Evolutionary conservation across 2,888 invertebrate species (phyloP).

Genomic region (Pristionchus fissidentatus): DNA sequence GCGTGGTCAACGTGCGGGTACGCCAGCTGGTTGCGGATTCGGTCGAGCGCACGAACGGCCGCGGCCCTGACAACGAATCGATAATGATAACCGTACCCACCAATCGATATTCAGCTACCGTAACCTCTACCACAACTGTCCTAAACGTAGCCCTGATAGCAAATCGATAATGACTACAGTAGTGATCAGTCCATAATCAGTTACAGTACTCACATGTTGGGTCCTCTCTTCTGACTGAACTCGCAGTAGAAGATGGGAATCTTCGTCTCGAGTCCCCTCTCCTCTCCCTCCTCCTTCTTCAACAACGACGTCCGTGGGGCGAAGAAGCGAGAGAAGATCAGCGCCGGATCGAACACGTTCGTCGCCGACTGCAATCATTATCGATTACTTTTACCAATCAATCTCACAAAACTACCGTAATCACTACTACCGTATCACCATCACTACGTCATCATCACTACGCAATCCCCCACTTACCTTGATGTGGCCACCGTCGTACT

Average conservation of each 20-base stretch:
- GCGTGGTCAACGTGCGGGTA: constrained; percentile 49
- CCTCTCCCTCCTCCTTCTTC: not conserved
- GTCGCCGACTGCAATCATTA: not conserved
- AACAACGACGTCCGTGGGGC: not conserved
- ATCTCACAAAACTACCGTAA: not conserved
- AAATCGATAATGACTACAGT: not conserved
- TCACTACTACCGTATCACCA: not conserved
- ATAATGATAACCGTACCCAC: not conserved
- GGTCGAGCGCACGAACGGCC: constrained; percentile 47
- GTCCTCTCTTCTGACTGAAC: constrained; percentile 45
- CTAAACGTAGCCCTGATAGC: not conserved
- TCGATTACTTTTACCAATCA: constrained; percentile 3
- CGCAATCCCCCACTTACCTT: constrained; percentile 18
- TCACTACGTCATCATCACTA: not conserved
- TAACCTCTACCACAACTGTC: not conserved
- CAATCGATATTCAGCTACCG: not conserved
- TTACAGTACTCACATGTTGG: constrained; percentile 43
- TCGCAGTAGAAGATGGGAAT: constrained; percentile 50
- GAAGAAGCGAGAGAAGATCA: constrained; percentile 2
- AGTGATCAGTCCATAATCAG: not conserved
- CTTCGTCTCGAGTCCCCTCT: not conserved
- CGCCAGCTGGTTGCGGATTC: constrained; percentile 3
- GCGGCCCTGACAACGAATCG: constrained; percentile 22
- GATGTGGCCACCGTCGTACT: constrained; percentile 48
- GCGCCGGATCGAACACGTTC: constrained; percentile 39